Percentiles rank a stretch among this genome's conserved stretches.
phyloP scores from a whole-genome alignment of 1,140 invertebrate species.

The Bombus balteatus region DNA sequence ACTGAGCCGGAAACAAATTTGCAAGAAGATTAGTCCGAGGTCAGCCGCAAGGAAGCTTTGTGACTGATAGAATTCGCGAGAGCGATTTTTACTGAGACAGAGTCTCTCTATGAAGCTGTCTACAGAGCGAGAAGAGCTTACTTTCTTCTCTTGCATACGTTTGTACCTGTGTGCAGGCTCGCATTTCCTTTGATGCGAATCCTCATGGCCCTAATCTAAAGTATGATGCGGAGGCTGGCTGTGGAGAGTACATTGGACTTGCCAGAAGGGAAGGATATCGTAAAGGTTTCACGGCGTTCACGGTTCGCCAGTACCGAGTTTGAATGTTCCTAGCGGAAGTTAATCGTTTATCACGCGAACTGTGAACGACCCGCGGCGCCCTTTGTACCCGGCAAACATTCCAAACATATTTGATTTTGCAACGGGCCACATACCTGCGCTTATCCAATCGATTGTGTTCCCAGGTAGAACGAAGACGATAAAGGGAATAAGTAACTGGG shows the following conservation, averaged over 20 bases:
- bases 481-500: constrained; percentile 31
- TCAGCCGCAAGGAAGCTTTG: constrained; percentile 9
- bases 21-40: constrained; percentile 23
- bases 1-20: constrained; percentile 1
- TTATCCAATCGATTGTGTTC: background rate
- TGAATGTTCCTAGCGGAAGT: constrained; percentile 22
- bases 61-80: constrained; percentile 18
- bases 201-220: constrained; percentile 20
- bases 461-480: background rate
- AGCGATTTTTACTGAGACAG: background rate
- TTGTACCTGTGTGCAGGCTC: background rate
- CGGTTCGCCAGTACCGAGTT: constrained; percentile 14
- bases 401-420: constrained; percentile 15
- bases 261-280: constrained; percentile 10
- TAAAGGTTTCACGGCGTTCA: constrained; percentile 28
- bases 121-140: constrained; percentile 30
- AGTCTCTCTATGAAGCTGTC: background rate
- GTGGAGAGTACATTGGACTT: constrained; percentile 20
- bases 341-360: constrained; percentile 49
- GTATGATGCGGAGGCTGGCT: background rate
- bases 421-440: background rate
- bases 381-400: background rate
- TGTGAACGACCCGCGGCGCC: constrained; percentile 12
- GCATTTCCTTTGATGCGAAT: constrained; percentile 39
- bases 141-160: constrained; percentile 15